Conservation (phyloP, 2,797 vertebrate species). For the Phataginus tricuspis region DNA sequence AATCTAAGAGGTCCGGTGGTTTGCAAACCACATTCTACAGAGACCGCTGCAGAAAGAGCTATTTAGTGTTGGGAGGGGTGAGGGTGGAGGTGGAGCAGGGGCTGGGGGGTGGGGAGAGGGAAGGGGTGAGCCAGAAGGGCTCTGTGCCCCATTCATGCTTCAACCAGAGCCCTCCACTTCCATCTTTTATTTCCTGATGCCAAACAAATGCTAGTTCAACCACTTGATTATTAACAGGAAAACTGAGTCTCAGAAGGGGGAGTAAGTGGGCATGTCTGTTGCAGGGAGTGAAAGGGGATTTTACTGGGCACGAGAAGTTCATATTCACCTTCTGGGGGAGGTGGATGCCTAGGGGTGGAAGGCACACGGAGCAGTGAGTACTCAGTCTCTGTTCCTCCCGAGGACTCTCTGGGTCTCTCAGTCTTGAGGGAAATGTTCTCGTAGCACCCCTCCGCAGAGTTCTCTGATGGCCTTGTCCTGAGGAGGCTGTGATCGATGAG, state of each 20-base stretch:
- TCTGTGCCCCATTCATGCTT: background rate
- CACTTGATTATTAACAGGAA: background rate
- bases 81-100: too few species aligned
- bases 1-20: background rate
- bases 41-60: background rate
- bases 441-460: conserved; percentile 32
- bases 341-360: background rate
- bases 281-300: background rate
- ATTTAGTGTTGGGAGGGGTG: background rate
- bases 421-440: conserved; percentile 46
- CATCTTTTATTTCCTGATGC: background rate
- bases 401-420: background rate
- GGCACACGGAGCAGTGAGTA: conserved; percentile 68
- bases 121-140: background rate
- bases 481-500: background rate
- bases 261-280: background rate
- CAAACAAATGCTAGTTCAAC: background rate
- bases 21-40: background rate
- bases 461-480: background rate
- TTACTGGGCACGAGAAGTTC: conserved; percentile 54
- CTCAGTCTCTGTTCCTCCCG: conserved; percentile 22
- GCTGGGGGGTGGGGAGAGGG: too few species aligned
- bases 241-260: background rate
- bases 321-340: conserved; percentile 55
- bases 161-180: background rate